Evolutionary conservation across 2,797 vertebrate genomes (phyloP).

Genomic region (Carduelis carduelis): DNA sequence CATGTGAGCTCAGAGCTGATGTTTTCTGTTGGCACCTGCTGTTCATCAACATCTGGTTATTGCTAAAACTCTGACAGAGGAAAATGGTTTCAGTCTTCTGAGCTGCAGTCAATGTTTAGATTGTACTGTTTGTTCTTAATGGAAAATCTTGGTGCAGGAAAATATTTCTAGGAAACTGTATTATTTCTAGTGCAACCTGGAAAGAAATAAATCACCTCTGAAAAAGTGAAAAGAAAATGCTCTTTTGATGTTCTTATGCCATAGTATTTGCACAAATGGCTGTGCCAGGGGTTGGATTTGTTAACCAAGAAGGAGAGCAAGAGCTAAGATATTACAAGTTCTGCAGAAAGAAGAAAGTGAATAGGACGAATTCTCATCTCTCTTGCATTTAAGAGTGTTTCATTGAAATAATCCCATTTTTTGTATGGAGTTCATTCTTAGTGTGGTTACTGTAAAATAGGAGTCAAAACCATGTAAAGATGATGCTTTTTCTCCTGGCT

Average conservation of each 20-base stretch:
- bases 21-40: slow-evolving; percentile 44
- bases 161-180: neutral
- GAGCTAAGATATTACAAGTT: neutral
- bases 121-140: neutral
- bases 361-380: neutral
- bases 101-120: neutral
- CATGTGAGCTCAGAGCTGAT: slow-evolving; percentile 25
- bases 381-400: neutral
- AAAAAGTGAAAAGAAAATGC: neutral
- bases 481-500: neutral
- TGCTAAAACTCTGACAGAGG: slow-evolving; percentile 15
- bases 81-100: slow-evolving; percentile 25
- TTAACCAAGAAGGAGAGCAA: neutral
- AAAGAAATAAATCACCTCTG: neutral
- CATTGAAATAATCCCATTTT: neutral
- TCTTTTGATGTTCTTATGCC: neutral
- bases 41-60: slow-evolving; percentile 25
- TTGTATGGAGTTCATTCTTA: neutral
- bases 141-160: slow-evolving; percentile 4
- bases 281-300: neutral
- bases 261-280: neutral
- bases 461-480: neutral
- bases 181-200: neutral
- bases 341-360: neutral
- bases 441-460: neutral